Evolutionary conservation across 2,888 invertebrate genomes (phyloP).

Genomic region (Tuberolachnus salignus): DNA sequence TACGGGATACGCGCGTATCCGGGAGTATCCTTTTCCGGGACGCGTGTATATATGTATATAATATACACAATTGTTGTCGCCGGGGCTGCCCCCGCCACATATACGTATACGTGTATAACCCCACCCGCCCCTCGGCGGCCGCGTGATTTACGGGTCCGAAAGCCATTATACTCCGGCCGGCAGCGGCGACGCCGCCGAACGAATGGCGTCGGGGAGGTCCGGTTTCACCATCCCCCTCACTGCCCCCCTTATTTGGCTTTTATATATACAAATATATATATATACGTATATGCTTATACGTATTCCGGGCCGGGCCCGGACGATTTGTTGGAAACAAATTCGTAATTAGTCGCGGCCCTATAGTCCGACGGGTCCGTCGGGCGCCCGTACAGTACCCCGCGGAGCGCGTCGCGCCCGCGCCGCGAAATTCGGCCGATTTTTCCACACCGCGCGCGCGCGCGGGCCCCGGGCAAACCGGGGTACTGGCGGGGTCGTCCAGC

Average conservation of each 20-base stretch:
- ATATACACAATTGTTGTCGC: conserved; percentile 51
- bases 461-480: no score
- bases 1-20: conserved; percentile 23
- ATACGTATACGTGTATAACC: no score
- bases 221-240: background rate
- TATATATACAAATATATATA: background rate
- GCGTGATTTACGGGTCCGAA: conserved; percentile 44
- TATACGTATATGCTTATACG: no score
- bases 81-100: conserved; percentile 11
- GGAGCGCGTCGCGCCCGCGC: no score
- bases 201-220: conserved; percentile 15
- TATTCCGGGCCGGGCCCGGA: no score
- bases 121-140: background rate
- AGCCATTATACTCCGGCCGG: conserved; percentile 39
- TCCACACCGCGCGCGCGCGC: no score
- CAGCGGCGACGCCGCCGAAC: background rate
- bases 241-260: conserved; percentile 25
- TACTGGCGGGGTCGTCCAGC: no score
- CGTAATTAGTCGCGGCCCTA: conserved; percentile 17
- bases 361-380: no score
- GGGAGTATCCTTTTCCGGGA: conserved; percentile 52
- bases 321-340: conserved; percentile 25
- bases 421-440: background rate
- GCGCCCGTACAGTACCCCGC: no score
- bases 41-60: conserved; percentile 8